Conservation (phyloP, 2,113 vertebrate genomes). For the Capricornis sumatraensis region DNA sequence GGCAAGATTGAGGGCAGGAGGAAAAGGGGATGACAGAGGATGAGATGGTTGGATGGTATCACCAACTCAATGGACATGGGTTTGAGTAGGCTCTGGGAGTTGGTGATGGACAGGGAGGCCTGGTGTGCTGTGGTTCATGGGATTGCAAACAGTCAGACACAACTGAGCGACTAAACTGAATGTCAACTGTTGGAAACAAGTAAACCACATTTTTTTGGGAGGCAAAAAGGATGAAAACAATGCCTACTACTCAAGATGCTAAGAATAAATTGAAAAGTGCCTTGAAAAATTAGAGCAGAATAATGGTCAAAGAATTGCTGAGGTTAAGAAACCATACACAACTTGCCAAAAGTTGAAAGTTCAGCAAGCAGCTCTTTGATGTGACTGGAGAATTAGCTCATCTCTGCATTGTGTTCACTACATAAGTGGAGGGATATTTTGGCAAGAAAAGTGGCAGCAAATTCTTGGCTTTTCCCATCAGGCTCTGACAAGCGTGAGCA, state of each 20-base stretch:
- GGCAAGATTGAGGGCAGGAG: background rate
- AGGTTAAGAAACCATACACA: background rate
- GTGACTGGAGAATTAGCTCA: slow-evolving; percentile 21
- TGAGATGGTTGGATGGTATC: background rate
- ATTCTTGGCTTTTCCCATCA: background rate
- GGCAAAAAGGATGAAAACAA: background rate
- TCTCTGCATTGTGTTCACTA: background rate
- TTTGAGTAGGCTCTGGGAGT: background rate
- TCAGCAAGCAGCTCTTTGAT: slow-evolving; percentile 26
- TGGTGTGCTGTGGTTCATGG: background rate
- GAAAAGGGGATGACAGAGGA: background rate
- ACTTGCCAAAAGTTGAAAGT: background rate
- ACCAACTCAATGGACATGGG: background rate
- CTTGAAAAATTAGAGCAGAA: background rate
- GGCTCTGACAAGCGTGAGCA: background rate
- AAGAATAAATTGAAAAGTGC: background rate
- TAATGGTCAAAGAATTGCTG: background rate
- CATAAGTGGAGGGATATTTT: background rate
- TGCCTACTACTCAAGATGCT: background rate
- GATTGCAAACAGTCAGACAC: background rate
- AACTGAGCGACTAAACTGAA: background rate
- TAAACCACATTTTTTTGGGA: background rate
- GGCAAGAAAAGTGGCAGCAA: background rate
- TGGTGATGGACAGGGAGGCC: background rate
- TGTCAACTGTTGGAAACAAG: background rate